Base-by-base conservation (phyloP, 2,888 invertebrate species). In the Lysandra bellargus region DNA sequence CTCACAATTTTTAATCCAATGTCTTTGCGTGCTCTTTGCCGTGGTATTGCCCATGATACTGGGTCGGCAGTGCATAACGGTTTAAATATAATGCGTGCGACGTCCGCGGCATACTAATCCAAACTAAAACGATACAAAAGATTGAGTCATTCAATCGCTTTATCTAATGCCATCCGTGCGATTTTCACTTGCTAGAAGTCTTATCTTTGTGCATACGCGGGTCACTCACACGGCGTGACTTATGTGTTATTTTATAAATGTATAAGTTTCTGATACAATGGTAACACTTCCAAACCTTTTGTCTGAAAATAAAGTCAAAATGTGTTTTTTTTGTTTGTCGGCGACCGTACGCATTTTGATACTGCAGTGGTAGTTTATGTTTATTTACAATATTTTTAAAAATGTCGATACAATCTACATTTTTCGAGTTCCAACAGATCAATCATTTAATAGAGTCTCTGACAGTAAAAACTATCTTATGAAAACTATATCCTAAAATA, bases 1-100 rank as follows among this genome's bases (percentile, higher is more conserved):
- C 93, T 92, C 89, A 93, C 93, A 91, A 83, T 88, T 88, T 86
- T 86, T 90, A 80, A 87, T 85, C 91, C 91, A 91, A 83, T 88
- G 87, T 23, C 86, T 85, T 84, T 86, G 86, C 76, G 86, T 84
- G 82, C 85, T 88, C 87, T 91, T 93, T 61, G 89, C 80, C 72
- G 89, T 86, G 78, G 89, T 85, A 85, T 92, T 93, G 76, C 94
- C 94, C 94, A 94, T 94, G 76, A 14, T 79, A 78, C 79, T 40
- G 79, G 81, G 79, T 81, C 83, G 86, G 85, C 85, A 87, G 85
- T 83, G 87, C 91, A 92, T 93, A 91, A 92, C 92, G 86, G 89
- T 88, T 53, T 75, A 75, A 49, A 75, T 75, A 75, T 75, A 75
- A 53, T 23, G 30, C 87, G 85, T 91, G 90, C 82, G 88, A 87